phyloP scores from a whole-genome alignment of 1,140 invertebrate species.

The Listronotus bonariensis region DNA sequence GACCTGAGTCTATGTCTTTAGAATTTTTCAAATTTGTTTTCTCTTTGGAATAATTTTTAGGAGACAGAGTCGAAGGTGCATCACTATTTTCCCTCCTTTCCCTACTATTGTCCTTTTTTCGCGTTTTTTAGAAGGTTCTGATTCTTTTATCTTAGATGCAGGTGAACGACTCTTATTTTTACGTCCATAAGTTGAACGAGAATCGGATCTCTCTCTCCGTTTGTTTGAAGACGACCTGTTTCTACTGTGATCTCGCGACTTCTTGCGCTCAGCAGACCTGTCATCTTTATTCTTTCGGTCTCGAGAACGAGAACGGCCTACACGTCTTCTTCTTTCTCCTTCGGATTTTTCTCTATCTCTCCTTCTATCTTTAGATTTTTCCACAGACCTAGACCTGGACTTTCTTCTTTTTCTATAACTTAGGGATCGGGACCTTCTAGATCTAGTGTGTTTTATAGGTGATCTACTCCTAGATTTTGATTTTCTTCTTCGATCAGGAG shows the following conservation, averaged over 20 bases:
- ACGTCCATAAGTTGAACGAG: slow-evolving; percentile 3
- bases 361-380: slow-evolving; percentile 2
- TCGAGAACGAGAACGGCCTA: slow-evolving; percentile 2
- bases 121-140: neutral
- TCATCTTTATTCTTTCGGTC: slow-evolving; percentile 14
- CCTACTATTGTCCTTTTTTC: slow-evolving; percentile 1
- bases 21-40: slow-evolving; percentile 5
- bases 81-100: neutral
- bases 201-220: slow-evolving; percentile 10
- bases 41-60: neutral
- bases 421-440: slow-evolving; percentile 14
- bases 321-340: slow-evolving; percentile 1
- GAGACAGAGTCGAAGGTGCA: neutral
- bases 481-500: slow-evolving; percentile 23
- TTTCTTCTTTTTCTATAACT: slow-evolving; percentile 5
- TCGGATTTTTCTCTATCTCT: slow-evolving; percentile 11
- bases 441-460: slow-evolving; percentile 25
- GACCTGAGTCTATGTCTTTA: slow-evolving; percentile 2
- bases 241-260: slow-evolving; percentile 15
- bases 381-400: slow-evolving; percentile 16
- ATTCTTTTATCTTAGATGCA: neutral
- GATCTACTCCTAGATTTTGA: slow-evolving; percentile 28
- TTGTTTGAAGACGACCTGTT: slow-evolving; percentile 14
- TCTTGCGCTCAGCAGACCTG: slow-evolving; percentile 18
- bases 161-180: slow-evolving; percentile 16